Conservation (phyloP, 2,888 invertebrate species). For the Noctuana brunneofusca region DNA sequence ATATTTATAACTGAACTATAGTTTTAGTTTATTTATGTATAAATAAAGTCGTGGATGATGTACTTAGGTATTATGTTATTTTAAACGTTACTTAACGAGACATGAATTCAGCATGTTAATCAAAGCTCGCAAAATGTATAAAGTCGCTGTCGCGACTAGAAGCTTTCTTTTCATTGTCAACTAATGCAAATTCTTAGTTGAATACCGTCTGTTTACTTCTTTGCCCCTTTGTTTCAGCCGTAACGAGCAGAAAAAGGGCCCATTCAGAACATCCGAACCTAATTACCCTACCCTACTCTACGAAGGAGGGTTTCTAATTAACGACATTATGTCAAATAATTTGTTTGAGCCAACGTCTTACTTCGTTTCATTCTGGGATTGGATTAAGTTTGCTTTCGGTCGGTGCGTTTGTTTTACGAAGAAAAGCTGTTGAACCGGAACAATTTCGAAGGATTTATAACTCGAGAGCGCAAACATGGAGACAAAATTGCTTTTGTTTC, state of each 20-base stretch:
- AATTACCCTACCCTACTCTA: constrained; percentile 76
- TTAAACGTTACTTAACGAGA: neutral
- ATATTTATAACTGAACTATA: no score
- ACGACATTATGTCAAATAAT: constrained; percentile 83
- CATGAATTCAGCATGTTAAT: constrained; percentile 12
- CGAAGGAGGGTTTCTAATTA: constrained; percentile 81
- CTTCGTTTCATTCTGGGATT: constrained; percentile 67
- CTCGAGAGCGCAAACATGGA: constrained; percentile 34
- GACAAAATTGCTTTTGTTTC: constrained; percentile 35
- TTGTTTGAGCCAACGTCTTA: constrained; percentile 79
- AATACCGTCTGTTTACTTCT: constrained; percentile 79
- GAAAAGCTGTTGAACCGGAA: constrained; percentile 57
- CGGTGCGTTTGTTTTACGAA: constrained; percentile 64
- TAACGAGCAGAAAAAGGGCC: constrained; percentile 82
- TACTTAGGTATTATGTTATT: no score
- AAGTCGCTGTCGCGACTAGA: constrained; percentile 21
- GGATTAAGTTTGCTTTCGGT: constrained; percentile 74
- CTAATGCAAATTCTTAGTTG: constrained; percentile 71
- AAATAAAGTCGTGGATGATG: no score
- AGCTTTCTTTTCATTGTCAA: constrained; percentile 56
- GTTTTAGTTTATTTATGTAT: no score
- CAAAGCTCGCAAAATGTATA: constrained; percentile 19
- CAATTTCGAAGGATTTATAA: constrained; percentile 46
- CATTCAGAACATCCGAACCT: constrained; percentile 81
- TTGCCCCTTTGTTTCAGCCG: constrained; percentile 77